A percentile compares a stretch with the other conserved stretches of the same genome.
phyloP scores from a whole-genome alignment of 2,888 invertebrate genomes.

The Drosophila helvetica region DNA sequence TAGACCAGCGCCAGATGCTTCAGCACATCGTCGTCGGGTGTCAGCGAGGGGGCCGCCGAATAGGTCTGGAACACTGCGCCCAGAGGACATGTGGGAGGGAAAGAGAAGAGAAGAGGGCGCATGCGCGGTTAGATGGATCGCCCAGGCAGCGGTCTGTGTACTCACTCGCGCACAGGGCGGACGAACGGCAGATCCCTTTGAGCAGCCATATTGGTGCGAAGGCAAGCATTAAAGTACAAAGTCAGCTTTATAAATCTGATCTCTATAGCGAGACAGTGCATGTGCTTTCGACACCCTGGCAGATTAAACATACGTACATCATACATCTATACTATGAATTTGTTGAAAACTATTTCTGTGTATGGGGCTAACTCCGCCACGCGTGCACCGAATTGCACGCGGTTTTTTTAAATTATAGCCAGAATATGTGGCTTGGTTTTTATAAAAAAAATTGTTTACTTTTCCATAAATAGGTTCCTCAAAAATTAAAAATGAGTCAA shows the following conservation, averaged over 20 bases:
- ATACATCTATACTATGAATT: too few relatives aligned
- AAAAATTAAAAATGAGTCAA: too few relatives aligned
- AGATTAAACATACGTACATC: too few relatives aligned
- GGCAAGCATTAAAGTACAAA: slow-evolving; percentile 63
- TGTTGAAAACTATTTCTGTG: too few relatives aligned
- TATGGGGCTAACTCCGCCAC: too few relatives aligned
- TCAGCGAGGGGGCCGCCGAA: slow-evolving; percentile 91
- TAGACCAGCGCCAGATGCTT: slow-evolving; percentile 93
- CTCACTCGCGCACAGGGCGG: slow-evolving; percentile 90
- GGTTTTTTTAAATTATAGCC: too few relatives aligned
- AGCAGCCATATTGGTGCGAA: slow-evolving; percentile 82
- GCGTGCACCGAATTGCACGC: too few relatives aligned
- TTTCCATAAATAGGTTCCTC: too few relatives aligned
- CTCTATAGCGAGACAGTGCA: too few relatives aligned
- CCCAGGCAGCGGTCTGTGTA: slow-evolving; percentile 51
- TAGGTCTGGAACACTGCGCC: slow-evolving; percentile 94
- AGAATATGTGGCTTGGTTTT: too few relatives aligned
- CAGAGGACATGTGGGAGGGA: slow-evolving; percentile 85
- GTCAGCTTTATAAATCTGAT: slow-evolving; percentile 77
- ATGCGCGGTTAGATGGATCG: slow-evolving; percentile 23
- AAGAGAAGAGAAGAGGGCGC: slow-evolving; percentile 10
- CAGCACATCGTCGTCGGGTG: slow-evolving; percentile 97
- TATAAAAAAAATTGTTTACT: too few relatives aligned
- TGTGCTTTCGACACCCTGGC: too few relatives aligned
- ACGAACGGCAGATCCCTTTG: slow-evolving; percentile 90